phyloP scores from a whole-genome alignment of 2,113 vertebrate species.

The Rhea pennata region DNA sequence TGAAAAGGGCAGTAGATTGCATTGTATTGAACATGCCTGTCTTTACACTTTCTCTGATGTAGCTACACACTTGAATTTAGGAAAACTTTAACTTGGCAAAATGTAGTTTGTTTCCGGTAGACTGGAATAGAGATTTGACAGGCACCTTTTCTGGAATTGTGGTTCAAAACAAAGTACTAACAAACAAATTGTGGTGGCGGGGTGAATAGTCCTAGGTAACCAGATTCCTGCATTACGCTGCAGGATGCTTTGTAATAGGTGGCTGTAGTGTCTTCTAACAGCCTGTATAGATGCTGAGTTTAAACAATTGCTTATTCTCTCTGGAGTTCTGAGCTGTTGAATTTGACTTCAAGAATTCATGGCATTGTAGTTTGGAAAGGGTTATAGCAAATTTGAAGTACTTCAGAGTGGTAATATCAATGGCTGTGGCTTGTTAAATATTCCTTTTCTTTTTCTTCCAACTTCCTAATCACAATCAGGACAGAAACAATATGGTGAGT shows the following conservation, averaged over 20 bases:
- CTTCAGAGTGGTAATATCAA: not conserved
- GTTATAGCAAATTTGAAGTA: not conserved
- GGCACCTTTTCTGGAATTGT: not conserved
- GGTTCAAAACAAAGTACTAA: not conserved
- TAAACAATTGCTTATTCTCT: not conserved
- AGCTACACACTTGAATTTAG: not conserved
- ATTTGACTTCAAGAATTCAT: not conserved
- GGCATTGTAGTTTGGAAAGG: not conserved
- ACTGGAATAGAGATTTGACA: not conserved
- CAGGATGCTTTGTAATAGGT: not conserved
- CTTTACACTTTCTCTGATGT: not conserved
- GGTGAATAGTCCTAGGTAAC: not conserved
- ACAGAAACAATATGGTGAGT: slow-evolving; percentile 99
- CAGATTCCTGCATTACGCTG: not conserved
- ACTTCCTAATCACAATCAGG: slow-evolving; percentile 89
- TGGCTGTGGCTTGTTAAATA: slow-evolving; percentile 68
- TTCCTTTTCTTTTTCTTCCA: slow-evolving; percentile 79
- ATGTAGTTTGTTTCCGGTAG: not conserved
- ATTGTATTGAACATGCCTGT: not conserved
- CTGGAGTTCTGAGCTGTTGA: not conserved
- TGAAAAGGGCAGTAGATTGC: not conserved
- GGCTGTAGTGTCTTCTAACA: not conserved
- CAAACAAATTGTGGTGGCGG: not conserved
- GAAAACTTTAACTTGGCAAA: not conserved
- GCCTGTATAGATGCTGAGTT: not conserved